Conservation (phyloP, 2,797 vertebrate species). For the Spatula clypeata region DNA sequence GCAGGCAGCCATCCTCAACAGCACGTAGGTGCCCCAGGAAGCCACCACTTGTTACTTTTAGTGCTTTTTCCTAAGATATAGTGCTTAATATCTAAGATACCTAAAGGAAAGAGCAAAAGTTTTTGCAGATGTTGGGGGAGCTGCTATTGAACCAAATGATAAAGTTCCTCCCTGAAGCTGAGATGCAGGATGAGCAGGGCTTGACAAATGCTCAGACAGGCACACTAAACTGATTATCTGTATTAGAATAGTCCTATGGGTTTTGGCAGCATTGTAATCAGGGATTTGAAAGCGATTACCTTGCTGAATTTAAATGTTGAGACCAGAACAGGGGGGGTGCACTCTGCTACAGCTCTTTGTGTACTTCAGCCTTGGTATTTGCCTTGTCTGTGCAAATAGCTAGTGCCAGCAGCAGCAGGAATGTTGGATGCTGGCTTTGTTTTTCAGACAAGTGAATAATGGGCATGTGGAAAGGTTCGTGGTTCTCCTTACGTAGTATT, state of each 20-base stretch:
- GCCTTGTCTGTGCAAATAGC: background rate
- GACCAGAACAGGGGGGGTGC: background rate
- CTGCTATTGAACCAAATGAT: background rate
- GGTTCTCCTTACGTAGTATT: background rate
- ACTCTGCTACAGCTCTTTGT: background rate
- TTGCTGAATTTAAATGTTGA: slow-evolving; percentile 30
- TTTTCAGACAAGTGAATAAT: background rate
- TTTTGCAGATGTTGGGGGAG: background rate
- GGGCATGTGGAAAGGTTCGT: background rate
- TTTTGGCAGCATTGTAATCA: slow-evolving; percentile 10
- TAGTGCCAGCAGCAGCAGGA: background rate
- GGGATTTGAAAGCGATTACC: slow-evolving; percentile 50
- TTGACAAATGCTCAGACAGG: background rate
- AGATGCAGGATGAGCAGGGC: background rate
- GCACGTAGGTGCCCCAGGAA: background rate
- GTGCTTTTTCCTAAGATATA: background rate
- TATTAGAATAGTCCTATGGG: background rate
- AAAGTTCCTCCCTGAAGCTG: background rate
- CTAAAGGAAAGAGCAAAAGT: background rate
- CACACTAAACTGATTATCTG: slow-evolving; percentile 1
- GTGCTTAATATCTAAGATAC: background rate
- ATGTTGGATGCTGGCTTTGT: background rate
- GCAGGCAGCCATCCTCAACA: background rate
- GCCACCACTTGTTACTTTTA: background rate
- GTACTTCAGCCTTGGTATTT: background rate